phyloP scores from a whole-genome alignment of 1,140 invertebrate genomes.

The Euwallacea fornicatus region DNA sequence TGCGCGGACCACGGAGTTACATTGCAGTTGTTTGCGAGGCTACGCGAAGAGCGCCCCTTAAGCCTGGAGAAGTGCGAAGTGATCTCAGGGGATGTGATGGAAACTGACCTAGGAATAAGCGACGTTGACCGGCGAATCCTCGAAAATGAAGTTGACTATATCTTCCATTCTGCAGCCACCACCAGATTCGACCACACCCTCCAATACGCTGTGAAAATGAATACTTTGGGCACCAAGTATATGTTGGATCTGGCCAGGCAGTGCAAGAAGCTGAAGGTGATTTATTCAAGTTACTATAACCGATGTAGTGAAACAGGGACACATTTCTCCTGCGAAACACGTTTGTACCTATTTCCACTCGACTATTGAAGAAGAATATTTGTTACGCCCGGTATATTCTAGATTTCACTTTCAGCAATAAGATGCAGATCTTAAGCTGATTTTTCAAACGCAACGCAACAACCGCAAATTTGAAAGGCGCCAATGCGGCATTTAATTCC shows the following conservation, averaged over 20 bases:
- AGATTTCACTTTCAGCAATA: too few species aligned
- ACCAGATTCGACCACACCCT: conserved; percentile 78
- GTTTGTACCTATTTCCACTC: too few species aligned
- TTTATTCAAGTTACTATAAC: not conserved
- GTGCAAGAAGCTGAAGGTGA: conserved; percentile 70
- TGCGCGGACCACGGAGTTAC: not conserved
- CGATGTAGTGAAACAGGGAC: not conserved
- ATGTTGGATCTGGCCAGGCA: conserved; percentile 74
- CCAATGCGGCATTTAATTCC: too few species aligned
- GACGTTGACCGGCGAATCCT: conserved; percentile 69
- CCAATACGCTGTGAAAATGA: conserved; percentile 72
- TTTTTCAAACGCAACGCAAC: too few species aligned
- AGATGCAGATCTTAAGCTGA: too few species aligned
- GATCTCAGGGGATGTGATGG: conserved; percentile 77
- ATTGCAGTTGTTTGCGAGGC: conserved; percentile 38
- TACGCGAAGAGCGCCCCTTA: conserved; percentile 30
- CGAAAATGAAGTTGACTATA: conserved; percentile 72
- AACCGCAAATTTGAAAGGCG: too few species aligned
- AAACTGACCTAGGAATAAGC: conserved; percentile 73
- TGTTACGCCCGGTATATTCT: too few species aligned
- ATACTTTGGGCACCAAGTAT: conserved; percentile 73
- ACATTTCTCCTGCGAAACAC: too few species aligned
- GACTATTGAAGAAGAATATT: too few species aligned
- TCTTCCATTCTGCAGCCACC: conserved; percentile 92
- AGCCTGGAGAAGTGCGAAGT: conserved; percentile 63